phyloP scores from a whole-genome alignment of 2,113 vertebrate genomes.

The Aramus guarauna region DNA sequence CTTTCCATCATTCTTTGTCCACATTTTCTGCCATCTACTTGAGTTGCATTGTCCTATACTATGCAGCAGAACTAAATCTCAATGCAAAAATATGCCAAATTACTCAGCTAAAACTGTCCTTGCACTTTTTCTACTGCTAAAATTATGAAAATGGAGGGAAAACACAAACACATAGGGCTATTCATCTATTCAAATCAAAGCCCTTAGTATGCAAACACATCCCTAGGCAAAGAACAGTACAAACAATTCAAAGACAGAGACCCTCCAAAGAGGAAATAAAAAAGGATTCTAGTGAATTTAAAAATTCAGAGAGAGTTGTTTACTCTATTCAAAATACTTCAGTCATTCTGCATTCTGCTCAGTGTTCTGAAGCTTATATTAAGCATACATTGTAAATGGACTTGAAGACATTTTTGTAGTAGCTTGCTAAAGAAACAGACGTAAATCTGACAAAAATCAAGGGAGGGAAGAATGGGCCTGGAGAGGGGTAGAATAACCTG shows the following conservation, averaged over 20 bases:
- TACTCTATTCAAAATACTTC: not conserved
- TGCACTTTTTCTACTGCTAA: not conserved
- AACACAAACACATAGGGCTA: not conserved
- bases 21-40: not conserved
- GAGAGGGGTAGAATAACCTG: not conserved
- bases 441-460: conserved; percentile 44
- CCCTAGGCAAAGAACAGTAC: not conserved
- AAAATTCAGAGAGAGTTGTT: not conserved
- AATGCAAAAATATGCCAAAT: not conserved
- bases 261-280: not conserved
- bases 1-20: not conserved
- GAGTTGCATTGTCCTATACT: not conserved
- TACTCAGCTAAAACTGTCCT: not conserved
- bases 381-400: not conserved
- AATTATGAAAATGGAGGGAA: not conserved
- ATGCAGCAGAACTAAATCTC: not conserved
- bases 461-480: not conserved
- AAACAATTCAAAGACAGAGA: not conserved
- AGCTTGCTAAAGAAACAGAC: conserved; percentile 12
- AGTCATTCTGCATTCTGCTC: not conserved
- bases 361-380: not conserved
- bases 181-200: not conserved
- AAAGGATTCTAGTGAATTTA: not conserved
- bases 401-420: not conserved
- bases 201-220: not conserved